Base-by-base conservation (phyloP, 2,113 vertebrate genomes). In the Scartelaos histophorus region DNA sequence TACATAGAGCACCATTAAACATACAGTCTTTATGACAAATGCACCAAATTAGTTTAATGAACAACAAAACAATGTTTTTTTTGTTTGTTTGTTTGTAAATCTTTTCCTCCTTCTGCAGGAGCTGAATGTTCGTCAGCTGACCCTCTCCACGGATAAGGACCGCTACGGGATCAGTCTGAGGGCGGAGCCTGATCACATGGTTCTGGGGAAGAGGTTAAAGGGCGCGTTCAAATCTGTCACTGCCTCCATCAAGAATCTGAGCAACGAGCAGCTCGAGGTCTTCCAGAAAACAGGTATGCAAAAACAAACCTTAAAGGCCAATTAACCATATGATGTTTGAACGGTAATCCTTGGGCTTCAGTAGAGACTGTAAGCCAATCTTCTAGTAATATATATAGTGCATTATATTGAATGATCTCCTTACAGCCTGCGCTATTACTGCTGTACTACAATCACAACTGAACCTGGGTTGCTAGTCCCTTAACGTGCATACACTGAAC, bases 101-200 rank as follows among this genome's bases (percentile, higher is more conserved):
- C 9, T 70, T 12, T 71, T 73, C 71, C 71, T 19, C 6, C 25
- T 66, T 73, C 47, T 71, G 0, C 77, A 98, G 97, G 98, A 99
- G 81, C 92, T 99, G 60, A 99, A 99, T 57, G 96, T 99, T 34
- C 95, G 96, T 5, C 91, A 93, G 76, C 88, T 99, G 77, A 99
- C 97, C 0, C 77, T 98, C 29, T 98, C 97, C 15, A 95, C 94
- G 0, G 95, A 99, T 87, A 99, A 99, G 87, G 94, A 93, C 74
- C 93, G 93, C 68, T 99, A 97, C 0, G 96, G 95, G 0, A 95
- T 99, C 80, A 90, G 90, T 1, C 92, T 99, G 75, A 87, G 95
- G 86, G 98, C 97, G 0, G 97, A 99, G 83, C 98, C 98, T 0
- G 97, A 99, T 91, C 96, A 98, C 93, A 96, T 97, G 95, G 95